Evolutionary conservation across 1,140 invertebrate genomes (phyloP), one percentile per base, ranked within the genome.

Genomic region (Trinorchestia longiramus): DNA sequence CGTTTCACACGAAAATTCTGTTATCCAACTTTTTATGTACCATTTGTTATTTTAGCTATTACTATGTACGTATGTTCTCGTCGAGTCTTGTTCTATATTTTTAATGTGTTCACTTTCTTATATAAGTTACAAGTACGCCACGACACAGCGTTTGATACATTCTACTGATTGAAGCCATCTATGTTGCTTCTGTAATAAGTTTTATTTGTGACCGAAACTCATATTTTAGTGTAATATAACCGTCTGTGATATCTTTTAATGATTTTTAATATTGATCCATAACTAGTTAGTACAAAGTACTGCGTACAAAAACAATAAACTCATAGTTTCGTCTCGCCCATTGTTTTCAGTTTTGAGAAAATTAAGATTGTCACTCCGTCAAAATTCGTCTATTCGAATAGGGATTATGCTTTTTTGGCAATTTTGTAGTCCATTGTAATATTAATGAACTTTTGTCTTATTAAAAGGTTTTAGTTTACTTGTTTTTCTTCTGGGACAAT

Each of bases 211-310:
- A 77, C 62, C 28, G 11, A 3, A 36, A 36, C 15, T 77, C 62
- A 77, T 3, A 77, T 77, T 77, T 77, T 77, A 77, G 62, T 36
- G 36, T 19, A 77, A 36, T 77, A 77, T 77, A 77, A 77, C 62
- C 36, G 62, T 77, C 62, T 77, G 62, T 77, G 62, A 77, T 77
- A 77, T 77, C 62, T 77, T 77, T 77, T 77, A 77, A 77, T 77
- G 62, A 36, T 77, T 77, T 36, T 77, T 77, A 77, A 77, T 77
- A 23, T 77, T 77, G 62, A 77, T 36, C 15, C 15, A 77, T 77
- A 77, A 77, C 62, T 36, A 36, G 62, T 77, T 77, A 77, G 62
- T 53, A 94, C 92, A 94, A 94, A 45, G 28, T 94, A n/a, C n/a
- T 8, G 44, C 28, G 47, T 94, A 44, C n/a, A 42, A 94, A 53